Base-by-base conservation (phyloP, 2,113 vertebrate genomes). In the Sterrhoptilus dennistouni region DNA sequence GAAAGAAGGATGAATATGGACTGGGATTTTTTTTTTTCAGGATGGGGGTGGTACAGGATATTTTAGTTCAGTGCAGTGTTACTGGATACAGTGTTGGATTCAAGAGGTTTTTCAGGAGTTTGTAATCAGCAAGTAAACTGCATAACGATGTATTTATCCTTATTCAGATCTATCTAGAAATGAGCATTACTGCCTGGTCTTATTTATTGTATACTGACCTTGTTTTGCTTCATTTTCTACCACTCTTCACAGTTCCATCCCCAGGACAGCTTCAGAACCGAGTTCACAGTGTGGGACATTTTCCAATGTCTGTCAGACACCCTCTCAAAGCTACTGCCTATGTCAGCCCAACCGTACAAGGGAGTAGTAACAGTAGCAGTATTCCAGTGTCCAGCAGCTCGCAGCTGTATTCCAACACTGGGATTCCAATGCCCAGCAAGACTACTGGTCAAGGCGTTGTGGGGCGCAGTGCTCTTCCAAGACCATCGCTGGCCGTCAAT, bases 261-360 rank as follows among this genome's bases (percentile, higher is more conserved):
- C 99, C 99, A 23, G 99, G 99, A 71, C 99, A 99, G 94, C 98
- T 99, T 91, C 98, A 98, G 50, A 98, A 99, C 94, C 97, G 99
- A 66, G 98, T 99, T 64, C 99, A 99, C 93, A 99, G 99, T 17
- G 98, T 99, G 91, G 98, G 99, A 29, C 99, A 99, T 89, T 99
- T 99, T 97, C 98, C 99, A 14, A 97, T 98, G 72, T 97, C 98
- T 35, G 89, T 97, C 49, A 98, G 99, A 65, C 98, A 98, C 50
- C 98, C 98, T 28, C 97, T 99, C 16, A 99, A 99, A 98, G 99
- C 99, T 91, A 99, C 99, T 31, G 99, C 99, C 45, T 99, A 99
- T 0, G 99, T 99, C 59, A 99, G 99, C 95, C 99, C 99, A 12
- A 99, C 99, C 0, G 97, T 99, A 60, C 99, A 99, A 97, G 98